Percentiles rank a stretch among this genome's conserved stretches.
These are phyloP conservation scores for Propithecus perrieri DNA, from an alignment of 2,797 vertebrate genomes.

Conservation along the genomic window DNA sequence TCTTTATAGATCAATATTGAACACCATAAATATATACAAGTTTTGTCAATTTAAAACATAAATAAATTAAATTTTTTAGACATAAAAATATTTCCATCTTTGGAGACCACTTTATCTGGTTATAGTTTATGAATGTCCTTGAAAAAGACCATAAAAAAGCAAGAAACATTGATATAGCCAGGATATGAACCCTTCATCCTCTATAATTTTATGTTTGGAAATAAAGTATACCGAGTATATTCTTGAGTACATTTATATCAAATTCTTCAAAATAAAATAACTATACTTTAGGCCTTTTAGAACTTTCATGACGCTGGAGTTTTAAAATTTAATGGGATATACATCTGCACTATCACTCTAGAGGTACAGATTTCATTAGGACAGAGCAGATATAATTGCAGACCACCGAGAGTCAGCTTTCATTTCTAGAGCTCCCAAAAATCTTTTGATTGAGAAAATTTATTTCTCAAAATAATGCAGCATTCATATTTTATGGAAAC, in stretches of 20 bases:
- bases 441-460: neutral
- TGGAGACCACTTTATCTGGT: neutral
- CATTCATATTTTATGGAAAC: neutral
- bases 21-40: neutral
- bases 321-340: neutral
- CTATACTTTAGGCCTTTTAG: neutral
- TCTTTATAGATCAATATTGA: neutral
- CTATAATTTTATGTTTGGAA: constrained; percentile 27
- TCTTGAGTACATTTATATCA: neutral
- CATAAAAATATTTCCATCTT: neutral
- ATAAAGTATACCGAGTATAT: neutral
- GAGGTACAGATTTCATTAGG: neutral
- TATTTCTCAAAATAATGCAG: neutral
- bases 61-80: no score
- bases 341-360: neutral
- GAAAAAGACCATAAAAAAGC: neutral
- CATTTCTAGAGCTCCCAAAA: neutral
- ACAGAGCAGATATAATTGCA: neutral
- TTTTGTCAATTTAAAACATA: neutral
- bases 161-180: neutral
- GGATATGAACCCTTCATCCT: neutral
- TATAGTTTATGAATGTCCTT: neutral
- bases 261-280: neutral
- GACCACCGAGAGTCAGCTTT: neutral
- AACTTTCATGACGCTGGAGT: neutral